Conservation (phyloP, 2,113 vertebrate genomes). For the Nibea coibor region DNA sequence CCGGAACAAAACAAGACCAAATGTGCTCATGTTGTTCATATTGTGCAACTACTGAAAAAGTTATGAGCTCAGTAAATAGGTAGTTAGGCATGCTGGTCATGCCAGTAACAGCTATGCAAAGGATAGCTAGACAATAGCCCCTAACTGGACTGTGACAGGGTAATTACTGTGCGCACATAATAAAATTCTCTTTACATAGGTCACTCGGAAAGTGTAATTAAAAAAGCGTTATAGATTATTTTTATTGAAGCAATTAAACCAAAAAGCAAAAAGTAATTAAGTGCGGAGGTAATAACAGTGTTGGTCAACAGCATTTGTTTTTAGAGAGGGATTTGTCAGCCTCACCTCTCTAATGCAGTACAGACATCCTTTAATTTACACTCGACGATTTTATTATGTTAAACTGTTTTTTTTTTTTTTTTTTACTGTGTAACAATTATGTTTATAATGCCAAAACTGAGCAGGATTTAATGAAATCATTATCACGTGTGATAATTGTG, state of each 20-base stretch:
- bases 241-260: constrained; percentile 99
- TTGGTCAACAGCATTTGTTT: constrained; percentile 98
- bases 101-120: constrained; percentile 89
- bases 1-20: constrained; percentile 89
- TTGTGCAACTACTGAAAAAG: constrained; percentile 86
- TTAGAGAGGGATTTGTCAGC: constrained; percentile 86
- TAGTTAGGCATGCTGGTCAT: constrained; percentile 91
- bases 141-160: constrained; percentile 96
- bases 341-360: constrained; percentile 87
- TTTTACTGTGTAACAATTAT: constrained; percentile 93
- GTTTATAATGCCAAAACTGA: constrained; percentile 98
- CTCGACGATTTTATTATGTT: constrained; percentile 91
- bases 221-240: constrained; percentile 98
- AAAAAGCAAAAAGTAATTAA: constrained; percentile 97
- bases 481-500: constrained; percentile 82
- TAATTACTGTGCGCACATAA: constrained; percentile 98
- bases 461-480: constrained; percentile 89
- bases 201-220: constrained; percentile 98
- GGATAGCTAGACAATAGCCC: constrained; percentile 94
- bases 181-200: constrained; percentile 97
- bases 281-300: constrained; percentile 95
- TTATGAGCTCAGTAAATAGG: constrained; percentile 89
- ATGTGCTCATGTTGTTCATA: constrained; percentile 78
- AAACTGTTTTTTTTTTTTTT: constrained; percentile 91
- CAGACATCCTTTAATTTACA: constrained; percentile 86